Evolutionary conservation across 2,888 invertebrate species (phyloP), one percentile per base, ranked within the genome.

Genomic region (Volucella inflata): DNA sequence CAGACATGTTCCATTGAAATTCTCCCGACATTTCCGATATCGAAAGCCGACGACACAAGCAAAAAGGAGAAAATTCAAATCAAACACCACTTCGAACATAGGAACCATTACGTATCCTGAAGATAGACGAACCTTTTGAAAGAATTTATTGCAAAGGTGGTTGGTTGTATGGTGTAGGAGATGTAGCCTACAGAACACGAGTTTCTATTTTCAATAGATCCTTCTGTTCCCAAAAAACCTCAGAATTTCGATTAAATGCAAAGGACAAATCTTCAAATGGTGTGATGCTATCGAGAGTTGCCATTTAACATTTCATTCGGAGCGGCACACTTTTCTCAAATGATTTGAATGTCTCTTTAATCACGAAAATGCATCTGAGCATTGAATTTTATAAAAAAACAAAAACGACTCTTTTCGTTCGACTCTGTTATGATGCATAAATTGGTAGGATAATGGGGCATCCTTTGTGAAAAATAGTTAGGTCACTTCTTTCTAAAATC

Each of bases 121-220:
- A 72, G 81, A 81, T 85, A 68, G 68, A 81, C 68, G 80, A 59
- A 72, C 64, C 67, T 70, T 84, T 77, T 59, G 64, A 77, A 80
- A 57, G 67, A 85, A 81, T 85, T 81, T 85, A 72, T 81, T 77
- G 68, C 85, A 72, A 81, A 48, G 55, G 57, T 75, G 65, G 79
- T 75, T 79, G 59, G 6, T 30, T 6, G 30, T 30, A 30, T 70
- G 79, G 80, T 67, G 59, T 44, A 38, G 60, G 30, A 65, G 36
- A 36, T 74, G 55, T 6, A 30, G 21, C 57, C 67, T 72, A 57
- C 80, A 85, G 80, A 67, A 80, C 84, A 85, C 71, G 84, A 72
- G 64, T 80, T 85, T 72, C 71, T 71, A 62, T 80, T 71, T 75
- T 51, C 51, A 67, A 72, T 30, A 16, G 14, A 14, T 55, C 12